Evolutionary conservation across 2,888 invertebrate species (phyloP).

Genomic region (Oligia strigilis): DNA sequence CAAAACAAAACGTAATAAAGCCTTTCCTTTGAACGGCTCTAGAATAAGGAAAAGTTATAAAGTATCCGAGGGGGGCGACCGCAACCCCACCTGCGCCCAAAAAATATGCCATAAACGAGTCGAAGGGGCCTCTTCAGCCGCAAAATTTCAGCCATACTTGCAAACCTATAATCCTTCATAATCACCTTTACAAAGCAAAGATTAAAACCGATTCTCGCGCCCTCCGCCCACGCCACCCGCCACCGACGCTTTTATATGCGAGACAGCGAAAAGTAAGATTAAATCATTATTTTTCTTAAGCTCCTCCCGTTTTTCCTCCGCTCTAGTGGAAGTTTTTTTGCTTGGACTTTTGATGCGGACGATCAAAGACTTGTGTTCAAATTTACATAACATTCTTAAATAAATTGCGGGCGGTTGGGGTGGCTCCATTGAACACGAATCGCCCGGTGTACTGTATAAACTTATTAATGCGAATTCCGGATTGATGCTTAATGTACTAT

Average conservation of each 20-base stretch:
- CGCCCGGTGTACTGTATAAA: slow-evolving; percentile 79
- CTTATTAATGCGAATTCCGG: slow-evolving; percentile 85
- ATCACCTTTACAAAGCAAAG: slow-evolving; percentile 92
- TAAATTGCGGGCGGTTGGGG: slow-evolving; percentile 87
- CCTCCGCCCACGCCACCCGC: slow-evolving; percentile 75
- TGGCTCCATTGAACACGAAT: slow-evolving; percentile 77
- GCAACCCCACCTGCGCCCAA: slow-evolving; percentile 87
- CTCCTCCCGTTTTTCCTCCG: slow-evolving; percentile 88
- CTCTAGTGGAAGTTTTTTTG: slow-evolving; percentile 86
- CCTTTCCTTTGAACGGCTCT: slow-evolving; percentile 86
- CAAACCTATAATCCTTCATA: slow-evolving; percentile 91
- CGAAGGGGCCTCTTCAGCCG: slow-evolving; percentile 84
- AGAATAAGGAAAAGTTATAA: slow-evolving; percentile 88
- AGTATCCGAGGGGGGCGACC: slow-evolving; percentile 82
- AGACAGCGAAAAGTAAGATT: slow-evolving; percentile 90
- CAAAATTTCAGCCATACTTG: slow-evolving; percentile 90
- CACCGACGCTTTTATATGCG: slow-evolving; percentile 88
- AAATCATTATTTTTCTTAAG: slow-evolving; percentile 91
- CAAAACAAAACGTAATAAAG: slow-evolving; percentile 85
- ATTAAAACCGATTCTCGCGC: slow-evolving; percentile 90
- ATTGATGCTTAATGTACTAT: slow-evolving; percentile 86
- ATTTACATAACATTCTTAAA: slow-evolving; percentile 91
- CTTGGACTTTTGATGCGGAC: slow-evolving; percentile 90
- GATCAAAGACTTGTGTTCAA: slow-evolving; percentile 91
- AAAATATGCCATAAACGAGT: slow-evolving; percentile 88